Evolutionary conservation across 2,113 vertebrate genomes (phyloP).

Genomic region (Electrona antarctica): DNA sequence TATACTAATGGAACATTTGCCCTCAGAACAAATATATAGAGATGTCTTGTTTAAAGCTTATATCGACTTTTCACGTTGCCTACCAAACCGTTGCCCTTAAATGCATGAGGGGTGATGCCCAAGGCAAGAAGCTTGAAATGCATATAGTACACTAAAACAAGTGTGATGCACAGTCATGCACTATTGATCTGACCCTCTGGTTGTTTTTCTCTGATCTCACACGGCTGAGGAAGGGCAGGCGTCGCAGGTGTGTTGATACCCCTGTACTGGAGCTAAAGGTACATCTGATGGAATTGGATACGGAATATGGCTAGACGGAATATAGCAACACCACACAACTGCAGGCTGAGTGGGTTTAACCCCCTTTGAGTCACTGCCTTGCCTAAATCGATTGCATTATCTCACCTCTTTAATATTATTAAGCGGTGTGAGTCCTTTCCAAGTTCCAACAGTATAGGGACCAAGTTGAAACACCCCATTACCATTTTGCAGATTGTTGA

Average conservation of each 20-base stretch:
- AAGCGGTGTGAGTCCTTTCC: neutral
- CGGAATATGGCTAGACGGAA: conserved; percentile 15
- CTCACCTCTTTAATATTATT: neutral
- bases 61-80: neutral
- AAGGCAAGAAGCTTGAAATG: conserved; percentile 34
- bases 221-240: conserved; percentile 32
- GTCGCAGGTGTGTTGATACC: conserved; percentile 58
- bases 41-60: too few species aligned
- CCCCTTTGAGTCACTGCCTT: neutral
- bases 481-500: too few species aligned
- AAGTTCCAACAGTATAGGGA: too few species aligned
- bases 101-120: conserved; percentile 21
- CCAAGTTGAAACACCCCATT: too few species aligned
- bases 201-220: conserved; percentile 59
- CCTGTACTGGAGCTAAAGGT: conserved; percentile 29
- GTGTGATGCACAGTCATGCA: conserved; percentile 45
- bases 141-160: conserved; percentile 40
- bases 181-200: conserved; percentile 65
- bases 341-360: neutral
- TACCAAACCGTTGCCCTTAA: conserved; percentile 18
- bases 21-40: too few species aligned
- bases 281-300: conserved; percentile 48
- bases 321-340: conserved; percentile 15
- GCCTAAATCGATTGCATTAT: neutral
- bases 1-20: too few species aligned